phyloP scores from a whole-genome alignment of 2,113 vertebrate species.

The Cheilinus undulatus region DNA sequence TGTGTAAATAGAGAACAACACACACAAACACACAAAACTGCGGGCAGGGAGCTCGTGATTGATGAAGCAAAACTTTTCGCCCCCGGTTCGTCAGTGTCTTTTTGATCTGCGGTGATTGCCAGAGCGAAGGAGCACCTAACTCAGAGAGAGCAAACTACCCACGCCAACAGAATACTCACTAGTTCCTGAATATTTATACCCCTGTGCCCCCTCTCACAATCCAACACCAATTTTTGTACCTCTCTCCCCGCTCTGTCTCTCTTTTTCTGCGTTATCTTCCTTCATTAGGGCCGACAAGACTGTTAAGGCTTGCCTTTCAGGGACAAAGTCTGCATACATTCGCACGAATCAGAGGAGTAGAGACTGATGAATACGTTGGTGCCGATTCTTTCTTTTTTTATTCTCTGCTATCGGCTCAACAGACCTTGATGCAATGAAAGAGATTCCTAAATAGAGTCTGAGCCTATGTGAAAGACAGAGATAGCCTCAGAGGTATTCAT shows the following conservation, averaged over 20 bases:
- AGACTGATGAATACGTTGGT: constrained; percentile 65
- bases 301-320: constrained; percentile 43
- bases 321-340: constrained; percentile 47
- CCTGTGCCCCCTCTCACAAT: constrained; percentile 23
- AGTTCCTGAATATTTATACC: constrained; percentile 66
- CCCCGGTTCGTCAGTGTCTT: constrained; percentile 56
- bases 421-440: constrained; percentile 64
- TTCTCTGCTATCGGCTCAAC: constrained; percentile 47
- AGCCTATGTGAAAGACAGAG: constrained; percentile 46
- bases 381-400: constrained; percentile 50
- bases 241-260: not conserved
- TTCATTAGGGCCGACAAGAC: constrained; percentile 56
- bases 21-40: not conserved
- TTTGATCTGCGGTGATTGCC: constrained; percentile 66
- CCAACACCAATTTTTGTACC: constrained; percentile 17
- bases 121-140: constrained; percentile 47
- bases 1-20: constrained; percentile 59
- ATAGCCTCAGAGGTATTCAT: constrained; percentile 71
- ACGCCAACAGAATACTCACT: constrained; percentile 53
- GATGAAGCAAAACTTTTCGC: constrained; percentile 64
- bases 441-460: constrained; percentile 67
- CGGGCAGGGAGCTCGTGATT: constrained; percentile 48
- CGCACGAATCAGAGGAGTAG: constrained; percentile 57
- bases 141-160: constrained; percentile 41
- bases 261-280: constrained; percentile 29